phyloP scores from a whole-genome alignment of 2,888 invertebrate genomes.

The Clusia tigrina region DNA sequence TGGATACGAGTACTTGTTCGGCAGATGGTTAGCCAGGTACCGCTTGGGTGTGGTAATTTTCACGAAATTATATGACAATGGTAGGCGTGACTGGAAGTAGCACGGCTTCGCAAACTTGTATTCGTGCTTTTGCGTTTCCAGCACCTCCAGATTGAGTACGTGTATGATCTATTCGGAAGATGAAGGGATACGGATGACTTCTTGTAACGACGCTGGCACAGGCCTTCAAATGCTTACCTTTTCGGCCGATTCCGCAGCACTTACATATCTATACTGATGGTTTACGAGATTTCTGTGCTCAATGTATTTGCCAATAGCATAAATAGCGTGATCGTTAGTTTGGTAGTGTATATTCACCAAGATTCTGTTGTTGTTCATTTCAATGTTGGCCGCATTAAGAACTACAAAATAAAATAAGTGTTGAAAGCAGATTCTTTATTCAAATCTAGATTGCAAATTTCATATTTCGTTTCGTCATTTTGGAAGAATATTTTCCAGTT shows the following conservation, averaged over 20 bases:
- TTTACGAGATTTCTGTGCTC: slow-evolving; percentile 30
- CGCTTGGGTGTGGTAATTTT: slow-evolving; percentile 48
- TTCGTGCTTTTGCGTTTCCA: slow-evolving; percentile 7
- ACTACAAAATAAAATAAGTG: slow-evolving; percentile 25
- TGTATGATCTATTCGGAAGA: slow-evolving; percentile 38
- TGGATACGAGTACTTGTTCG: slow-evolving; percentile 35
- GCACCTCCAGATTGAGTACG: slow-evolving; percentile 29
- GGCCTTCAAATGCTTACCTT: slow-evolving; percentile 39
- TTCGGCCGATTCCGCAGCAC: slow-evolving; percentile 45
- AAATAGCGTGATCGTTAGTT: slow-evolving; percentile 46
- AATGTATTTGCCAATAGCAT: slow-evolving; percentile 46
- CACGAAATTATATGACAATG: slow-evolving; percentile 38
- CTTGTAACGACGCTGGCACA: background rate
- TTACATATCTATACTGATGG: slow-evolving; percentile 42
- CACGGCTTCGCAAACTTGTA: slow-evolving; percentile 39
- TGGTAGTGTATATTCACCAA: slow-evolving; percentile 41
- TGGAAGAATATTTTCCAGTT: background rate
- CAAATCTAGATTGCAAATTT: background rate
- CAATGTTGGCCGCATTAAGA: slow-evolving; percentile 30
- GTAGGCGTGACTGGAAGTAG: slow-evolving; percentile 43
- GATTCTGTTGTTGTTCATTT: slow-evolving; percentile 27
- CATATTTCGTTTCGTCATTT: slow-evolving; percentile 22
- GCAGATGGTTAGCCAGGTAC: slow-evolving; percentile 40
- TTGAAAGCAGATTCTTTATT: background rate
- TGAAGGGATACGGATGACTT: background rate